Evolutionary conservation across 1,140 invertebrate genomes (phyloP).

Genomic region (Pinna nobilis): DNA sequence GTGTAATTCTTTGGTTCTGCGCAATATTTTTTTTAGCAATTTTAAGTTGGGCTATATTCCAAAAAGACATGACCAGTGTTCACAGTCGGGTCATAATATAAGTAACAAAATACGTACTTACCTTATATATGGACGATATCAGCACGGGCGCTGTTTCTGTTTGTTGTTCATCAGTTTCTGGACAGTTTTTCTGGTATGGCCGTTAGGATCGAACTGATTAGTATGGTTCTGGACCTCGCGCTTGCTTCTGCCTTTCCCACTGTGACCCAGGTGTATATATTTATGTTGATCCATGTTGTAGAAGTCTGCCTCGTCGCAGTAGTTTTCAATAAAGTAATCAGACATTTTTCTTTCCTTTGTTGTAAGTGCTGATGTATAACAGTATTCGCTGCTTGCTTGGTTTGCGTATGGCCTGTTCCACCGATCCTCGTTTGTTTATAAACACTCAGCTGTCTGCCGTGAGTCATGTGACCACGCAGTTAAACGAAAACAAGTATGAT

Average conservation of each 20-base stretch:
- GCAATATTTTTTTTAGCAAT: no score
- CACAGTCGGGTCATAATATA: no score
- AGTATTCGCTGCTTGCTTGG: not conserved
- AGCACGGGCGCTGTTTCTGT: constrained; percentile 46
- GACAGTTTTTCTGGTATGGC: constrained; percentile 66
- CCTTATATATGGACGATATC: no score
- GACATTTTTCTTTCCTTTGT: constrained; percentile 17
- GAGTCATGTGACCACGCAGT: constrained; percentile 17
- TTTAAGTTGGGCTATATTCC: no score
- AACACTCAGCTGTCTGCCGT: not conserved
- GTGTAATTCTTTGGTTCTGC: no score
- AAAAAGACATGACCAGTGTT: no score
- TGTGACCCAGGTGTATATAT: constrained; percentile 65
- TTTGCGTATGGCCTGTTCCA: not conserved
- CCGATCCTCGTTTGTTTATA: not conserved
- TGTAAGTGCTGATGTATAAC: not conserved
- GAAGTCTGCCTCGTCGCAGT: constrained; percentile 63
- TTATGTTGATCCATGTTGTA: constrained; percentile 68
- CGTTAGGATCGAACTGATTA: constrained; percentile 62
- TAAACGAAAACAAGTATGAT: constrained; percentile 8
- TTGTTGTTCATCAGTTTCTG: constrained; percentile 69
- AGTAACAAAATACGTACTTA: no score
- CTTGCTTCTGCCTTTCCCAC: constrained; percentile 68
- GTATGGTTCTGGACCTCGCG: constrained; percentile 65
- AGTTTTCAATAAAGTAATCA: constrained; percentile 51